Base-by-base conservation (phyloP, 2,113 vertebrate genomes). In the Callipepla californica region DNA sequence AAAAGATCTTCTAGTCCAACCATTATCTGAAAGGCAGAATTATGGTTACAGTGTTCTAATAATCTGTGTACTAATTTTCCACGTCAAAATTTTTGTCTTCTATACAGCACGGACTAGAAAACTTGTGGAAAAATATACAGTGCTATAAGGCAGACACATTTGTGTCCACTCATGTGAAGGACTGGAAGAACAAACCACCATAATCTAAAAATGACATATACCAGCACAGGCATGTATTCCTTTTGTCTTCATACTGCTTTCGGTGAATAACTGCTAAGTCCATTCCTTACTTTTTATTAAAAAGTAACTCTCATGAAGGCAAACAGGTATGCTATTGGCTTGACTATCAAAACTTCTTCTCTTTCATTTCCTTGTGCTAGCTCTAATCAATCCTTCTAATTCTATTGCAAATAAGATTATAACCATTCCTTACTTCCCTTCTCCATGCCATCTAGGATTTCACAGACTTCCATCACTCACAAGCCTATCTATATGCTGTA, bases 271-370 rank as follows among this genome's bases (percentile, higher is more conserved):
- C 50, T 78, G 65, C 30, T 70, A 80, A 74, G 32, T 16, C 19
- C 19, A 5, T 45, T 80, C 73, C 67, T 80, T 50, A 50, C n/a
- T 83, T 89, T 47, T 73, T 70, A 77, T 58, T 42, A 92, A 62
- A 81, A 90, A 45, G 11, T 38, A 77, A 74, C 55, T 80, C 12
- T 74, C 80, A 66, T 38, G 26, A 74, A 79, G 69, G 22, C 10
- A 74, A 45, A 32, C 4, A 51, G 21, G 7, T 67, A 72, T 11
- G 34, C 68, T 83, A 80, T 58, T 66, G 45, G 50, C 74, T 19
- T 12, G 9, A 45, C 34, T 85, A 36, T 55, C 42, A 44, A 34
- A 67, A 88, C 19, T 11, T n/a, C 34, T 42, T 4, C 22, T 76
- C 22, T 48, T 55, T 73, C 47, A 70, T 72, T 83, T 88, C 28